A percentile compares a stretch with the other conserved stretches of the same genome.
These are phyloP conservation scores for Metallyticus violacea DNA, from an alignment of 2,888 invertebrate genomes.

Conservation along the genomic window DNA sequence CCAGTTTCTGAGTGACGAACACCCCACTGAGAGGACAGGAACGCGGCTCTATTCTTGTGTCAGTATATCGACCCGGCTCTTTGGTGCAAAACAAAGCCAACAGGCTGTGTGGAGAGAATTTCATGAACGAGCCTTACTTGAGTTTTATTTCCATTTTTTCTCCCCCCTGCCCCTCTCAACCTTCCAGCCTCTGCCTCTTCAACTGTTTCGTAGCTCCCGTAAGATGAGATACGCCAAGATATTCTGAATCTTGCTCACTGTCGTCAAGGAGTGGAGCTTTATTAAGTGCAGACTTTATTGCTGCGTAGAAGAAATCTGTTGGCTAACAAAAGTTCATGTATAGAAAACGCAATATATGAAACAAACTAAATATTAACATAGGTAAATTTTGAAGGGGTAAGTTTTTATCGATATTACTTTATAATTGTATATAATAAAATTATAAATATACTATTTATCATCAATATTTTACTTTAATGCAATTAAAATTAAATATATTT, in stretches of 20 bases:
- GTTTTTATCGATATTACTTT: no score
- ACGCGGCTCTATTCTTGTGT: not conserved
- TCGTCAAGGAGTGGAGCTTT: no score
- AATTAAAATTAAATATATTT: no score
- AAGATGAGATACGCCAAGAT: no score
- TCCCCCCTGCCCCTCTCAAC: not conserved
- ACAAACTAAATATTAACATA: no score
- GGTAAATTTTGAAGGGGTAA: no score
- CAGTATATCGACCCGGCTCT: not conserved
- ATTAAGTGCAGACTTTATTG: not conserved
- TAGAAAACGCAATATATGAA: no score
- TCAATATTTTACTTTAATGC: no score
- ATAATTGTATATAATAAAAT: no score
- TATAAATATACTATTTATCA: no score
- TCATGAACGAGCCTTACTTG: constrained; percentile 2
- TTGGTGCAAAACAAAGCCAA: not conserved
- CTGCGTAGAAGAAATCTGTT: not conserved
- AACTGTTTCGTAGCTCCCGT: not conserved
- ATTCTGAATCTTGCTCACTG: no score
- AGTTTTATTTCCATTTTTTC: constrained; percentile 2
- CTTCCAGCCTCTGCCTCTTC: not conserved
- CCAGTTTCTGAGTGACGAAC: no score
- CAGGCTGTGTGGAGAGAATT: not conserved
- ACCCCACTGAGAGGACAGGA: not conserved
- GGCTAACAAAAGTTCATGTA: not conserved